Evolutionary conservation across 53 echinoderm and acorn worm species (phyloP), one percentile per base, ranked within the genome.

Genomic region (Hippasteria phrygiana): DNA sequence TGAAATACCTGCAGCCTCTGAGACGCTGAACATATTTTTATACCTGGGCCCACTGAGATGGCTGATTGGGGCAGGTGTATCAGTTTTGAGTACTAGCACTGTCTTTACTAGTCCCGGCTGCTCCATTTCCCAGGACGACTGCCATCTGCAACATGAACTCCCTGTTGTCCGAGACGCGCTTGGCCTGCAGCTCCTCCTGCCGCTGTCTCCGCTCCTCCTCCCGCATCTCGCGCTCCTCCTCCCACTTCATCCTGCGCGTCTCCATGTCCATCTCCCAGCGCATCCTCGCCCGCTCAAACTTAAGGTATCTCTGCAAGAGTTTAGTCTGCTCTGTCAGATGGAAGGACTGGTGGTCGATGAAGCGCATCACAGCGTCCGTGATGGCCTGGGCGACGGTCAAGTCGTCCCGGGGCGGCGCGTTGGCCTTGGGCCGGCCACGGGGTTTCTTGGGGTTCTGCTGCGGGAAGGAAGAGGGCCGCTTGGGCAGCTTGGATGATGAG

Each of bases 261-360:
- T 85, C 85, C 85, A 85, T 85, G 71, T 85, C 85, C 85, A 85
- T 85, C 64, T 85, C 85, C 85, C 85, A 85, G 32, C 85, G 69
- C 71, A 85, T 85, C 70, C 85, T 31, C 36, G 85, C 85, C 24
- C 85, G 63, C 37, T 85, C 85, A 50, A 85, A 85, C 71, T 85
- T 85, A 71, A 85, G 85, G 71, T 85, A 85, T n/a, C 71, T 31
- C 70, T 85, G 70, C 47, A 85, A 71, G n/a, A 85, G 46, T 24
- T 85, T 69, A 9, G 48, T 70, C 51, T 85, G 85, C 40, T 85
- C 69, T 11, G 85, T 69, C 51, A 85, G 85, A 34, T 85, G 85
- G 51, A 34, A 50, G 5, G 69, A 69, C 36, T 85, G 85, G 70
- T 85, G 85, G 31, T 85, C 85, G 50, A 85, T 69, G 71, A 70